Evolutionary conservation across 2,797 vertebrate genomes (phyloP).

Genomic region (Ispidina picta): DNA sequence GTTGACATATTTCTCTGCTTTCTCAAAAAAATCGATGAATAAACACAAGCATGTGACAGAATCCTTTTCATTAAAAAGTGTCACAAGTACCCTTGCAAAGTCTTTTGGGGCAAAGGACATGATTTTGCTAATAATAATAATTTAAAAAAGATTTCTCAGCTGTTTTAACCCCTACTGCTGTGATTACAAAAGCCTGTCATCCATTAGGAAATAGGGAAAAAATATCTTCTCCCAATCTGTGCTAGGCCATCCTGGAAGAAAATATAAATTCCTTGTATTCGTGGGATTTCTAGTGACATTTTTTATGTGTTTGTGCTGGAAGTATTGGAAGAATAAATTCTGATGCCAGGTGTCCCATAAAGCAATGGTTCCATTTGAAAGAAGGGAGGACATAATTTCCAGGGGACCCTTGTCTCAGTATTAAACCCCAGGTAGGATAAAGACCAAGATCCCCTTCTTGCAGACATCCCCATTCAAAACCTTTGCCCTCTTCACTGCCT

Average conservation of each 20-base stretch:
- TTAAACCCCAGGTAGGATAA: not conserved
- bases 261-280: not conserved
- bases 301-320: not conserved
- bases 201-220: not conserved
- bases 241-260: not conserved
- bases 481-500: not conserved
- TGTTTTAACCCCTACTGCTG: not conserved
- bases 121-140: not conserved
- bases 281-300: not conserved
- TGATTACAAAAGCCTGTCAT: not conserved
- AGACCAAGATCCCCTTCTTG: not conserved
- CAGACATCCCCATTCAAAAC: not conserved
- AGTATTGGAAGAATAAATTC: not conserved
- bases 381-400: not conserved
- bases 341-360: not conserved
- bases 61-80: not conserved
- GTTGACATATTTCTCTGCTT: not conserved
- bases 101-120: not conserved
- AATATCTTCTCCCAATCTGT: not conserved
- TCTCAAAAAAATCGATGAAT: not conserved
- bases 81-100: not conserved
- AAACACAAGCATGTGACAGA: not conserved
- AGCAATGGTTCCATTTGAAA: not conserved
- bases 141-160: not conserved
- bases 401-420: rapidly evolving